Percentiles rank a stretch among this genome's conserved stretches.
Conservation (phyloP, 2,113 vertebrate species). For the Chunga burmeisteri region DNA sequence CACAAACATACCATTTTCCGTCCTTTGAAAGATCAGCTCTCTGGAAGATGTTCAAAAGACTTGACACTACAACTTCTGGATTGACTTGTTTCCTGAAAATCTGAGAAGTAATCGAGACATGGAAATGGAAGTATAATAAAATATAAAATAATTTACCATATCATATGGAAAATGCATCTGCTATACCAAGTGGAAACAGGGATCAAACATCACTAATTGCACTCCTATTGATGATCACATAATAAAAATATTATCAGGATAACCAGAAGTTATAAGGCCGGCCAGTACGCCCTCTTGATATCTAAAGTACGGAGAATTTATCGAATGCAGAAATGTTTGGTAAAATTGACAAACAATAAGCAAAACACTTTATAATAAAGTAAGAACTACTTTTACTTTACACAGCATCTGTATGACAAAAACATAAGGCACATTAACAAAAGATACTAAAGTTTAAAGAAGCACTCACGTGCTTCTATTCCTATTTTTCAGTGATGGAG, state of each 20-base stretch:
- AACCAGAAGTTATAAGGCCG: background rate
- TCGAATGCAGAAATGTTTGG: background rate
- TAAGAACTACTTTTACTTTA: background rate
- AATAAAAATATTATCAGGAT: background rate
- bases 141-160: background rate
- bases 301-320: background rate
- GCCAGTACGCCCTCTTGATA: background rate
- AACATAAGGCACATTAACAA: background rate
- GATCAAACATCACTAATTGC: background rate
- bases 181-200: background rate
- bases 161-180: background rate
- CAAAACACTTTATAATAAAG: background rate
- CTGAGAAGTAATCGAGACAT: constrained; percentile 60
- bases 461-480: background rate
- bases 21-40: constrained; percentile 74
- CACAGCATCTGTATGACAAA: background rate
- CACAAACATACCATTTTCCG: constrained; percentile 78
- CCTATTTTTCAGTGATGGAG: background rate
- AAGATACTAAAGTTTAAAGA: background rate
- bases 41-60: constrained; percentile 82
- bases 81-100: constrained; percentile 69
- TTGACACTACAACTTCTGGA: constrained; percentile 71
- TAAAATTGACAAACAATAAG: background rate
- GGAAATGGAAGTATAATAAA: background rate
- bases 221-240: background rate